Evolutionary conservation across 2,888 invertebrate species (phyloP).

Genomic region (Hypsopygia costalis): DNA sequence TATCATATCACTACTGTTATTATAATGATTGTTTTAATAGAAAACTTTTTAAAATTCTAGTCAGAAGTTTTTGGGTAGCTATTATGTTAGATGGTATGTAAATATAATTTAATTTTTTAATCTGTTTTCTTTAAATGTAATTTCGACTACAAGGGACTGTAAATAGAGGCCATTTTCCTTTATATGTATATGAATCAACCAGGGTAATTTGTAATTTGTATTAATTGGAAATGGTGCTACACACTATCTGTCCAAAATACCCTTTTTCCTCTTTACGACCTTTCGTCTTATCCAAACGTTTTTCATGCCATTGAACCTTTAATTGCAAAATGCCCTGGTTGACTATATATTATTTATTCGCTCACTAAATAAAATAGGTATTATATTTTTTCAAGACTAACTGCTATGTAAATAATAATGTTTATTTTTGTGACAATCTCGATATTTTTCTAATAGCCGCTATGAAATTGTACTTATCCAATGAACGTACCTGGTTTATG

Average conservation of each 20-base stretch:
- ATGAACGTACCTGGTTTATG: constrained; percentile 32
- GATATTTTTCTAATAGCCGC: constrained; percentile 18
- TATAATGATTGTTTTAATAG: not conserved
- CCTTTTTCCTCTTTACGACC: no score
- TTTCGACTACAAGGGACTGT: no score
- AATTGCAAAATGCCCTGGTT: no score
- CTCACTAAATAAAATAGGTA: not conserved
- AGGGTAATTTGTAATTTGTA: no score
- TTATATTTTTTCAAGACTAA: constrained; percentile 11
- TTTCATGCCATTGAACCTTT: no score
- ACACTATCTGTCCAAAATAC: no score
- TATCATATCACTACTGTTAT: constrained; percentile 1
- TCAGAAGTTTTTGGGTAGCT: constrained; percentile 2
- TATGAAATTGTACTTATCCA: constrained; percentile 32
- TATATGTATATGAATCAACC: no score
- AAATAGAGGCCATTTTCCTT: no score
- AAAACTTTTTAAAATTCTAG: constrained; percentile 4
- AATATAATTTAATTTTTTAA: no score
- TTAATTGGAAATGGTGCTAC: no score
- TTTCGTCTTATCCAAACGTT: no score
- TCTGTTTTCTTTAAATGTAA: no score
- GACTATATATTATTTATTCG: not conserved
- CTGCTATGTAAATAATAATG: not conserved
- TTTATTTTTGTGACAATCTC: constrained; percentile 10
- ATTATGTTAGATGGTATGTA: not conserved